These are phyloP conservation scores for Microtus richardsoni DNA, from an alignment of 2,113 vertebrate species.

Conservation along the genomic window DNA sequence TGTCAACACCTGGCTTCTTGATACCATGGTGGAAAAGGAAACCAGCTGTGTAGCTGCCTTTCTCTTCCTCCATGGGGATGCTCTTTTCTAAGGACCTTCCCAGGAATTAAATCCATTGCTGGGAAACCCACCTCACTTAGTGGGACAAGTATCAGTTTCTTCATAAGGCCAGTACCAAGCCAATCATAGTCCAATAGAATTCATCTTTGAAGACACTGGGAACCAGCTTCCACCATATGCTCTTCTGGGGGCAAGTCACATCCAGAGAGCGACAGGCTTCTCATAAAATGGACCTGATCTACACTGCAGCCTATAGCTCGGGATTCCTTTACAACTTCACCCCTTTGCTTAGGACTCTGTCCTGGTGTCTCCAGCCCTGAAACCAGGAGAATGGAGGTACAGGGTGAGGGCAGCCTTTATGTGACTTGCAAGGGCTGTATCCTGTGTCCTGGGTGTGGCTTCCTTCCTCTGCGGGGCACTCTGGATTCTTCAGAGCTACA, in stretches of 20 bases:
- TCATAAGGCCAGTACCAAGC: not conserved
- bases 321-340: not conserved
- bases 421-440: no score
- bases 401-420: accelerated
- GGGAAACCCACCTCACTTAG: not conserved
- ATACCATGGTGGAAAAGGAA: not conserved
- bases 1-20: not conserved
- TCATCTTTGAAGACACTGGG: not conserved
- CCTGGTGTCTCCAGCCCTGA: not conserved
- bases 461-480: not conserved
- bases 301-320: not conserved
- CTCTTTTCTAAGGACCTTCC: not conserved
- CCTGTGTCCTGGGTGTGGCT: not conserved
- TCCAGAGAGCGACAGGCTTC: no score
- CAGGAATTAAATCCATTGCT: no score
- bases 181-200: not conserved
- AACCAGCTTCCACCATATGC: not conserved
- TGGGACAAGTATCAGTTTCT: no score
- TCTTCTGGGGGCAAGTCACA: not conserved
- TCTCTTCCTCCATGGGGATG: not conserved
- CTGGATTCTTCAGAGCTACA: not conserved
- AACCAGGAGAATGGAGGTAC: not conserved
- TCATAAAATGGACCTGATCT: not conserved
- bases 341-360: accelerated
- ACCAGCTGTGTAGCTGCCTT: not conserved